phyloP scores from a whole-genome alignment of 2,888 invertebrate genomes.

The Darwinula stevensoni region DNA sequence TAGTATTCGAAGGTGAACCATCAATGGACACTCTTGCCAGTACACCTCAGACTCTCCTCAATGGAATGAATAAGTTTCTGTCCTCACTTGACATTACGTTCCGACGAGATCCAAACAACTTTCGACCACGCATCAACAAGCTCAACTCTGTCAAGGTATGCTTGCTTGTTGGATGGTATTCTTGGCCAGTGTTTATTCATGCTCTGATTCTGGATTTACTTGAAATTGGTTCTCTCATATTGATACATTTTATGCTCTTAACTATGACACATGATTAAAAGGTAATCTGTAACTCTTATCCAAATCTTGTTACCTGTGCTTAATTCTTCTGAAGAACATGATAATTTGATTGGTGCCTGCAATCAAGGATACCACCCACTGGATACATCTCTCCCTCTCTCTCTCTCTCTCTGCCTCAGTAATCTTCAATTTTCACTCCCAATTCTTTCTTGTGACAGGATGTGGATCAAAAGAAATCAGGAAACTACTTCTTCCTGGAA shows the following conservation, averaged over 20 bases:
- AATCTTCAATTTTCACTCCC: constrained; percentile 13
- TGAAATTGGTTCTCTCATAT: neutral
- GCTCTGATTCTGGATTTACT: neutral
- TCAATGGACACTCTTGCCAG: constrained; percentile 67
- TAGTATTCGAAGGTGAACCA: constrained; percentile 87
- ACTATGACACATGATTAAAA: neutral
- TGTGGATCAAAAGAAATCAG: constrained; percentile 80
- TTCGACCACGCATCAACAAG: constrained; percentile 92
- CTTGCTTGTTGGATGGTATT: too few species aligned
- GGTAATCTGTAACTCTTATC: too few species aligned
- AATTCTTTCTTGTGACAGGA: constrained; percentile 27
- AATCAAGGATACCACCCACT: too few species aligned
- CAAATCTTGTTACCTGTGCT: neutral
- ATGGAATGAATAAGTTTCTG: constrained; percentile 95
- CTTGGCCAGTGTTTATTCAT: constrained; percentile 3
- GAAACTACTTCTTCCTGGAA: constrained; percentile 97
- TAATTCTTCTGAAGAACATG: constrained; percentile 5
- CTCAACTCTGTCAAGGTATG: constrained; percentile 67
- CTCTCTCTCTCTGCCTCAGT: too few species aligned
- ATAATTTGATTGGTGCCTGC: constrained; percentile 7
- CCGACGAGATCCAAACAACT: constrained; percentile 93
- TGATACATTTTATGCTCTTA: neutral
- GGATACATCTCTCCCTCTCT: too few species aligned
- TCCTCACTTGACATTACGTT: constrained; percentile 88
- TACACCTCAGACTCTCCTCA: constrained; percentile 55